phyloP scores from a whole-genome alignment of 1,140 invertebrate species.

The Triops longicaudatus region DNA sequence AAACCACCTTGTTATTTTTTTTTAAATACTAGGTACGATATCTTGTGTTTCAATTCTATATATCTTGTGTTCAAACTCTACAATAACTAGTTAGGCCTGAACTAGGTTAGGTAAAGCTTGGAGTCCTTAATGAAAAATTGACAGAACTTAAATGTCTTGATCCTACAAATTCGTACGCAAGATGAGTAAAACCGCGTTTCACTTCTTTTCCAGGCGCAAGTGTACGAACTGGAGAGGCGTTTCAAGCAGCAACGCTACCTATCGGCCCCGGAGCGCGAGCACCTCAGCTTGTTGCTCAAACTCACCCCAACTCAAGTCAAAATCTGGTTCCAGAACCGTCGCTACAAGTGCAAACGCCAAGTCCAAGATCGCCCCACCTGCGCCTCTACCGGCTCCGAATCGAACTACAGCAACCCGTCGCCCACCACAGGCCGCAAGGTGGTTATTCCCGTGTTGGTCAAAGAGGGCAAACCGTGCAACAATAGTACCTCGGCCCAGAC shows the following conservation, averaged over 20 bases:
- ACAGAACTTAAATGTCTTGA: no score
- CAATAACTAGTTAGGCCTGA: no score
- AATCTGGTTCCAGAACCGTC: constrained; percentile 56
- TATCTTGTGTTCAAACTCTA: no score
- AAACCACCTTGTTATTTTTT: no score
- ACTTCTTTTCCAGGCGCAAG: constrained; percentile 58
- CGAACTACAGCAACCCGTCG: background rate
- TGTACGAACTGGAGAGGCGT: constrained; percentile 54
- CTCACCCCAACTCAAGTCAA: constrained; percentile 47
- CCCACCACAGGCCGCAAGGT: constrained; percentile 32
- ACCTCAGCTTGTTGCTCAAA: constrained; percentile 48
- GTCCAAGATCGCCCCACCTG: constrained; percentile 29
- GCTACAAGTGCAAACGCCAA: constrained; percentile 51
- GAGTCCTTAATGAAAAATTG: no score
- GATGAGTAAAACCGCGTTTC: no score
- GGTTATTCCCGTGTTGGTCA: constrained; percentile 43
- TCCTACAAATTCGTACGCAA: no score
- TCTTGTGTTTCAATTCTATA: no score
- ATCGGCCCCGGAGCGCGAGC: constrained; percentile 57
- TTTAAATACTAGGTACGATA: no score
- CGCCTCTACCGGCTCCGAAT: background rate
- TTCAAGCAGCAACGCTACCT: constrained; percentile 60
- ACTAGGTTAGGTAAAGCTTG: no score
- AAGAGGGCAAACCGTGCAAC: constrained; percentile 43
- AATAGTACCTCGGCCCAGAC: background rate